Percentiles rank a stretch among this genome's conserved stretches.
Evolutionary conservation across 1,140 invertebrate genomes (phyloP).

Genomic region (Pseudomyrmex dendroicus): DNA sequence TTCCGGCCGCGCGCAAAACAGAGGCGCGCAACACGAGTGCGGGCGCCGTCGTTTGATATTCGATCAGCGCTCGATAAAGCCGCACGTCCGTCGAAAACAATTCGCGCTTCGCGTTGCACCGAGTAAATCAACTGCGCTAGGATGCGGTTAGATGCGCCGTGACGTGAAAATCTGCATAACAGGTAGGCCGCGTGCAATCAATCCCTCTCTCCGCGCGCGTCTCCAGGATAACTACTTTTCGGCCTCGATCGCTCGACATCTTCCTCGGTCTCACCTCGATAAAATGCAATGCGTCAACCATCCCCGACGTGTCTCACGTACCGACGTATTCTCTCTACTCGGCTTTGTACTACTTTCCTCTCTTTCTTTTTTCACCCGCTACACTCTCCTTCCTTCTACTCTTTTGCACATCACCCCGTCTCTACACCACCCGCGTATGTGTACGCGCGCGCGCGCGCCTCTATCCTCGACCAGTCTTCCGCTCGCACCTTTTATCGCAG

Average conservation of each 20-base stretch:
- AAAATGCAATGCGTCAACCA: constrained; percentile 75
- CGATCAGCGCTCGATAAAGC: constrained; percentile 61
- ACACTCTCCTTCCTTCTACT: constrained; percentile 9
- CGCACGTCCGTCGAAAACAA: constrained; percentile 60
- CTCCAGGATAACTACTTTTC: constrained; percentile 12
- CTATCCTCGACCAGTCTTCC: constrained; percentile 68
- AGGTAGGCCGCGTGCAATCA: constrained; percentile 34
- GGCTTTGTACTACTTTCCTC: constrained; percentile 67
- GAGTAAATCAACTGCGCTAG: constrained; percentile 63
- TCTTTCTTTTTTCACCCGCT: constrained; percentile 20
- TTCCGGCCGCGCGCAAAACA: constrained; percentile 41
- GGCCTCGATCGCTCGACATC: constrained; percentile 28
- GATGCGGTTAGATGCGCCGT: constrained; percentile 51
- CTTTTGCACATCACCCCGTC: constrained; percentile 41
- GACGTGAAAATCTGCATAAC: constrained; percentile 67
- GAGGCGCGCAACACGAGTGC: constrained; percentile 24
- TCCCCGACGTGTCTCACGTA: constrained; percentile 67
- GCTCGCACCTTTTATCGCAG: constrained; percentile 79
- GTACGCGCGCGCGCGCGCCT: too few species aligned
- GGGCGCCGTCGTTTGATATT: constrained; percentile 59
- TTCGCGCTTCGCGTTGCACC: constrained; percentile 57
- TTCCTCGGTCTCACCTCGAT: constrained; percentile 39
- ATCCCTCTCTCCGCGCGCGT: neutral
- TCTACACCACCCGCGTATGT: constrained; percentile 30
- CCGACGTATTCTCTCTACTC: constrained; percentile 53